phyloP scores from a whole-genome alignment of 2,797 vertebrate species.

The Buphagus erythrorhynchus region DNA sequence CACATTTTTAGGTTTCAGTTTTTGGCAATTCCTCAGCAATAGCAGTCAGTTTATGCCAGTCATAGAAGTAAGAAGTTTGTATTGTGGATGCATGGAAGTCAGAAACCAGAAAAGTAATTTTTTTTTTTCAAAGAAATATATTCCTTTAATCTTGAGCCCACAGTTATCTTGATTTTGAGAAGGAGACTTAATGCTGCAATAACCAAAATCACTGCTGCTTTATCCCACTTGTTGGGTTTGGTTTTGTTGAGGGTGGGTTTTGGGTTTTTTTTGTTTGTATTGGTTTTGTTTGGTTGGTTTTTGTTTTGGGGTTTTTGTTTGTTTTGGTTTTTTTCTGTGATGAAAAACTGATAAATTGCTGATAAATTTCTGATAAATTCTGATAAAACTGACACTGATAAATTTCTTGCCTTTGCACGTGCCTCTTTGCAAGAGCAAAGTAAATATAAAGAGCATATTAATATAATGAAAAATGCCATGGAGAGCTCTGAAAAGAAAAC shows the following conservation, averaged over 20 bases:
- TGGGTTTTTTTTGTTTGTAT: no score
- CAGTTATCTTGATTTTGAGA: not conserved
- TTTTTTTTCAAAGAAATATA: not conserved
- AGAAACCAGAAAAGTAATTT: not conserved
- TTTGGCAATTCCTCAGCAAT: not conserved
- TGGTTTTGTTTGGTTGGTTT: not conserved
- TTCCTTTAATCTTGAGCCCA: not conserved
- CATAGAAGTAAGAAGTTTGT: not conserved
- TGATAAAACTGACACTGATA: not conserved
- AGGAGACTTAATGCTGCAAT: not conserved
- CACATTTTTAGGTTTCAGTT: not conserved
- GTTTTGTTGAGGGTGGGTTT: not conserved
- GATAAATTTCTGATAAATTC: not conserved
- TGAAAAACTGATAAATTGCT: not conserved
- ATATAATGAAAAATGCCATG: not conserved
- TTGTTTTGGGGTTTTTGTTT: not conserved
- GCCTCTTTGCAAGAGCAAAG: not conserved
- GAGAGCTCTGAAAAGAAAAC: not conserved
- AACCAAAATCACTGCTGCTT: not conserved
- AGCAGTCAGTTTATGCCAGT: not conserved
- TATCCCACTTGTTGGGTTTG: not conserved
- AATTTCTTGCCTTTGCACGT: not conserved
- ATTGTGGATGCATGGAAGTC: not conserved
- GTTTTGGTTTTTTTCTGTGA: rapidly evolving
- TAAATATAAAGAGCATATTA: not conserved